Evolutionary conservation across 35 echinoderm and acorn worm genomes (phyloP).

Genomic region (Lytechinus pictus): DNA sequence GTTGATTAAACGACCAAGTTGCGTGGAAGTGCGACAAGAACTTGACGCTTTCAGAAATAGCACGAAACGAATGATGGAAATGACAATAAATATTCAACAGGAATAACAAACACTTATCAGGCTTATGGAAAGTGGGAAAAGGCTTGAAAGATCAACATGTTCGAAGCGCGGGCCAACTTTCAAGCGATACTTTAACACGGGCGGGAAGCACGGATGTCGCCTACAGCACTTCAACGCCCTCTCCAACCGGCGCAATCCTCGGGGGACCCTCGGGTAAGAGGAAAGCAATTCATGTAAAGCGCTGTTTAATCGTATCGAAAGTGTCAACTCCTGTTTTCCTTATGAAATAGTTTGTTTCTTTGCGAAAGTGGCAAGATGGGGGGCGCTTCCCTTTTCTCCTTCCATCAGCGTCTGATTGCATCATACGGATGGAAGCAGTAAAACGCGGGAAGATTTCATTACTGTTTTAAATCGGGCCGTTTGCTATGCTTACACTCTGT

Average conservation of each 20-base stretch:
- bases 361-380: not conserved
- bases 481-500: not conserved
- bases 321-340: not conserved
- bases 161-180: not conserved
- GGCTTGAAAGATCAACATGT: constrained; percentile 11
- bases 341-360: constrained; percentile 21
- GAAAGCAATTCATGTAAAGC: constrained; percentile 26
- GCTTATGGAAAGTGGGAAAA: not conserved
- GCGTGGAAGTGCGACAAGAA: not conserved
- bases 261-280: not conserved
- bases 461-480: not conserved
- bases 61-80: constrained; percentile 6
- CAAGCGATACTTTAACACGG: constrained; percentile 14
- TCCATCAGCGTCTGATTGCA: constrained; percentile 9
- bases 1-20: not conserved
- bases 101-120: not conserved
- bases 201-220: constrained; percentile 49
- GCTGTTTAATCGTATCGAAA: constrained; percentile 31
- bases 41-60: constrained; percentile 11
- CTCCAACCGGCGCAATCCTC: not conserved
- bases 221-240: constrained; percentile 44
- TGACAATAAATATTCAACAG: constrained; percentile 14
- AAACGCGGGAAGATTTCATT: not conserved
- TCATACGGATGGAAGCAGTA: constrained; percentile 26
- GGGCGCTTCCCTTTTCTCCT: not conserved